Conservation (phyloP, 2,797 vertebrate genomes). For the Oreochromis mossambicus region DNA sequence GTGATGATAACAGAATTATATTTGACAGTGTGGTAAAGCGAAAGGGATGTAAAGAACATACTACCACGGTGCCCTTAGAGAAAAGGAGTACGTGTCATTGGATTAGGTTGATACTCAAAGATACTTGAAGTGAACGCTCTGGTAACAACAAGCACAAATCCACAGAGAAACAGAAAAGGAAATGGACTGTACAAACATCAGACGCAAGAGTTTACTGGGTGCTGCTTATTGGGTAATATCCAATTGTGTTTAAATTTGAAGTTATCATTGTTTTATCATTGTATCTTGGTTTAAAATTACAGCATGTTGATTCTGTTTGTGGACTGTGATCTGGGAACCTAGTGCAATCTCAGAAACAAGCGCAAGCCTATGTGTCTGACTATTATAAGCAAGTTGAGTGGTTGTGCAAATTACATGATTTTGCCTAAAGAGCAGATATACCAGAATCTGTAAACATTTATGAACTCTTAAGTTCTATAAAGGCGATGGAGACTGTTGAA, state of each 20-base stretch:
- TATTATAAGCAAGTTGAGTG: not conserved
- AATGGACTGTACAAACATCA: not conserved
- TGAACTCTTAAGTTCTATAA: not conserved
- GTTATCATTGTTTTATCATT: not conserved
- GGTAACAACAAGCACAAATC: not conserved
- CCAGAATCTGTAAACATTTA: not conserved
- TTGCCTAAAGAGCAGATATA: not conserved
- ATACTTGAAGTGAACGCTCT: not conserved
- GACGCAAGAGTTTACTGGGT: not conserved
- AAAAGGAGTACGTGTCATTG: not conserved
- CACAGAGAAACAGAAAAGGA: not conserved
- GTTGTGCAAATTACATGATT: accelerated
- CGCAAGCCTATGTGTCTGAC: accelerated
- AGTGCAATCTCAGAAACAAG: not conserved
- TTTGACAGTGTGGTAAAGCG: not conserved
- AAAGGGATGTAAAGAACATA: not conserved
- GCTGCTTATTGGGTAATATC: not conserved
- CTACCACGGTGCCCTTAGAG: not conserved
- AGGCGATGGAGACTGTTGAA: constrained; percentile 6
- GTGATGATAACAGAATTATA: not conserved
- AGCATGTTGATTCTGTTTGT: not conserved
- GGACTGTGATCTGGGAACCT: not conserved
- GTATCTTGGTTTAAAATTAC: not conserved
- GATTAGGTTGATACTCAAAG: not conserved
- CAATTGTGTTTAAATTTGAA: not conserved